Conservation (phyloP, 1,140 invertebrate genomes). For the Hylaeus volcanicus region DNA sequence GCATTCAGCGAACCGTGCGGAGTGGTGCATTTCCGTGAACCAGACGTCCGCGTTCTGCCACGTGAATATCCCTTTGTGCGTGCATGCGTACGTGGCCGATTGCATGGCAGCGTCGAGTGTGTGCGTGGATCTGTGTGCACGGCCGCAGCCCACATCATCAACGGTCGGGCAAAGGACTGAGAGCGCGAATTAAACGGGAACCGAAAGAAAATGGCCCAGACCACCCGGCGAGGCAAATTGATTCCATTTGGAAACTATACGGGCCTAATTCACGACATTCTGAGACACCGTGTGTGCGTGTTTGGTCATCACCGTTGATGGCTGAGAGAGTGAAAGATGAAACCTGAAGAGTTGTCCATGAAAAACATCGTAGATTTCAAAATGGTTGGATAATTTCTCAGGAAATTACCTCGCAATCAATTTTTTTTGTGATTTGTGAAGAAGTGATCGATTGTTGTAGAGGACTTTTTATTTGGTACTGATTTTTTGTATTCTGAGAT, state of each 20-base stretch:
- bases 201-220: not conserved
- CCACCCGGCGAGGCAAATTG: not conserved
- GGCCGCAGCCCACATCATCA: not conserved
- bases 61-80: slow-evolving; percentile 36
- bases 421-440: no score
- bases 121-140: not conserved
- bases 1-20: slow-evolving; percentile 31
- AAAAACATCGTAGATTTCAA: no score
- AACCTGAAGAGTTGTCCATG: no score
- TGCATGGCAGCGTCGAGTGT: no score
- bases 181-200: slow-evolving; percentile 13
- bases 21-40: slow-evolving; percentile 27
- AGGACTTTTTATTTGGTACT: no score
- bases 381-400: no score
- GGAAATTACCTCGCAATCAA: no score
- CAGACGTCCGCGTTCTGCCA: slow-evolving; percentile 10
- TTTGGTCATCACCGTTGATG: no score
- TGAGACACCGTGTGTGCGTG: not conserved
- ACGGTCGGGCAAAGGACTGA: not conserved
- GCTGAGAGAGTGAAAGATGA: no score
- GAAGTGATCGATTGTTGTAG: no score
- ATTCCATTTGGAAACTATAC: not conserved
- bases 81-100: slow-evolving; percentile 23
- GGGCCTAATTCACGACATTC: not conserved
- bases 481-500: no score